These are phyloP conservation scores for Notiomystis cincta DNA, from an alignment of 2,113 vertebrate species.

Conservation along the genomic window DNA sequence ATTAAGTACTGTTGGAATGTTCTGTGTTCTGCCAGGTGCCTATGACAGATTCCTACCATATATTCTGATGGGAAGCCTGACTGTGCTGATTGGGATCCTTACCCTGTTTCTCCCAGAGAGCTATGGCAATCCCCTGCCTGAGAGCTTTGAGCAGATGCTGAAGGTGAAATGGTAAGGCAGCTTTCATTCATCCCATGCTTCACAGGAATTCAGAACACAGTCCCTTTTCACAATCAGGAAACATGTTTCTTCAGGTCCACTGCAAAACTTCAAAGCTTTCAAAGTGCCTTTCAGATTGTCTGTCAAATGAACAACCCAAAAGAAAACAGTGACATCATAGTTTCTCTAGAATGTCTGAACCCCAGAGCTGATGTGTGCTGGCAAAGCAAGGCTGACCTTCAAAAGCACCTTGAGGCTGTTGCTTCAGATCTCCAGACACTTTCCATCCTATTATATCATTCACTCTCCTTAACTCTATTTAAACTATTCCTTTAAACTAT, in stretches of 20 bases:
- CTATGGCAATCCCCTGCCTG: slow-evolving; percentile 74
- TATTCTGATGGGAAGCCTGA: slow-evolving; percentile 83
- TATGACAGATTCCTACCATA: slow-evolving; percentile 80
- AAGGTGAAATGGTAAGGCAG: slow-evolving; percentile 78
- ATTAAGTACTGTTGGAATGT: neutral
- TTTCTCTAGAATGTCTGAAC: neutral
- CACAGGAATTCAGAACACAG: neutral
- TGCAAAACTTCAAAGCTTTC: neutral
- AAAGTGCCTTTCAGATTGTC: neutral
- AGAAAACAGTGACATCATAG: neutral
- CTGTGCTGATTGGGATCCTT: slow-evolving; percentile 75
- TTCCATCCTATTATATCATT: neutral
- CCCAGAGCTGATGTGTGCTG: neutral
- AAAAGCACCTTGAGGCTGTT: neutral
- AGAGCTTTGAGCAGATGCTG: slow-evolving; percentile 82
- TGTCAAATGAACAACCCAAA: no score
- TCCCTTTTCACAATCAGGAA: neutral
- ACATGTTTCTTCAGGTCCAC: neutral
- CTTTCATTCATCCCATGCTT: neutral
- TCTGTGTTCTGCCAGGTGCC: slow-evolving; percentile 67
- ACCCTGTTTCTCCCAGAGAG: slow-evolving; percentile 84
- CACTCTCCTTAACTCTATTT: neutral
- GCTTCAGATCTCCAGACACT: neutral
- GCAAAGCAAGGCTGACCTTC: neutral
- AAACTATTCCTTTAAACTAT: neutral